Evolutionary conservation across 2,888 invertebrate genomes (phyloP).

Genomic region (Incurvaria masculella): DNA sequence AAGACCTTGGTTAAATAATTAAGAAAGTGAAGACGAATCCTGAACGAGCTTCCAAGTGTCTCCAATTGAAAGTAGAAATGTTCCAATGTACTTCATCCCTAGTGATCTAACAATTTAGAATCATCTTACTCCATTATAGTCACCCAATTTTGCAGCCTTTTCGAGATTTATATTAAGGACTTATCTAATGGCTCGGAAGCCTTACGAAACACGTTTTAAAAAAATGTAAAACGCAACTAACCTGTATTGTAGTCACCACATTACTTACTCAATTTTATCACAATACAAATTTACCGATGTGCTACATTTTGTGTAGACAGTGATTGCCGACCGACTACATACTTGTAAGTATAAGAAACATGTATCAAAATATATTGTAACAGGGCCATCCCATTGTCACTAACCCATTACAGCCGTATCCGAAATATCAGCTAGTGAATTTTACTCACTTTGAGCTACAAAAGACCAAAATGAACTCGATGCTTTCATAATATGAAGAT

Average conservation of each 20-base stretch:
- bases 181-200: background rate
- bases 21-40: too few relatives aligned
- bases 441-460: slow-evolving; percentile 6
- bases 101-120: background rate
- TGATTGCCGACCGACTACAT: background rate
- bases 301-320: slow-evolving; percentile 39
- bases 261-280: background rate
- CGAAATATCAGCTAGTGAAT: slow-evolving; percentile 46
- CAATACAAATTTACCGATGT: slow-evolving; percentile 18
- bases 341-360: slow-evolving; percentile 27
- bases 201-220: background rate
- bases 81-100: too few relatives aligned
- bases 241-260: background rate
- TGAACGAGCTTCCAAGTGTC: too few relatives aligned
- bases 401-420: slow-evolving; percentile 57
- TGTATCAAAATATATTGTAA: slow-evolving; percentile 56
- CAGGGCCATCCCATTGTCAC: slow-evolving; percentile 50
- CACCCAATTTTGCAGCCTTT: background rate
- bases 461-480: too few relatives aligned
- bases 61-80: too few relatives aligned
- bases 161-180: background rate
- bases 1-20: too few relatives aligned
- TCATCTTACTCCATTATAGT: background rate
- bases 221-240: background rate
- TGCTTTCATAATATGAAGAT: too few relatives aligned